phyloP scores from a whole-genome alignment of 2,888 invertebrate species.

The Laspeyria flexula region DNA sequence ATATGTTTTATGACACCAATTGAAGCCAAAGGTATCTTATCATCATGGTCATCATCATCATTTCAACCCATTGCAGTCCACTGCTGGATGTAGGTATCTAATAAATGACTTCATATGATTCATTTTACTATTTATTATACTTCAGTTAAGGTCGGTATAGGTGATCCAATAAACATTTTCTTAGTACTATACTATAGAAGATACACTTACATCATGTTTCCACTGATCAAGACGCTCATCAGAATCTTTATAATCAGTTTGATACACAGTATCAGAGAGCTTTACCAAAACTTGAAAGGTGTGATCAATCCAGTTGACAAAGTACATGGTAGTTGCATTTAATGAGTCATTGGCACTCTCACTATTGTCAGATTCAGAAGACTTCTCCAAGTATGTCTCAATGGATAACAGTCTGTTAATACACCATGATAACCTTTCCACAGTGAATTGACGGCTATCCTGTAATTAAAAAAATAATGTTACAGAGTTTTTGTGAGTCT shows the following conservation, averaged over 20 bases:
- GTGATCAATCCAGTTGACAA: conserved; percentile 82
- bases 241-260: conserved; percentile 60
- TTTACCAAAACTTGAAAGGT: conserved; percentile 74
- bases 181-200: too few species aligned
- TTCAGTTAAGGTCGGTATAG: too few species aligned
- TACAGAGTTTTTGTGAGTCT: too few species aligned
- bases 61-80: too few species aligned
- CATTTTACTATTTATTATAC: too few species aligned
- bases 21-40: too few species aligned
- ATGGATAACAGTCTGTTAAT: conserved; percentile 61
- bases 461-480: conserved; percentile 30
- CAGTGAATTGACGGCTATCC: conserved; percentile 72
- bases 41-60: too few species aligned
- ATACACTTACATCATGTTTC: conserved; percentile 64
- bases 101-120: too few species aligned
- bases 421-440: conserved; percentile 76
- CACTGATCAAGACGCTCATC: conserved; percentile 54
- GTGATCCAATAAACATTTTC: too few species aligned
- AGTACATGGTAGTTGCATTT: conserved; percentile 68
- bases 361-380: conserved; percentile 18
- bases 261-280: conserved; percentile 64
- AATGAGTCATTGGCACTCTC: conserved; percentile 55
- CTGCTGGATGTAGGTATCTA: too few species aligned
- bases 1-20: too few species aligned
- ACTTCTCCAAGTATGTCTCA: conserved; percentile 52